A percentile compares a stretch with the other conserved stretches of the same genome.
Conservation (phyloP, 23 tunicate genomes). For the Clavelina lepadiformis region DNA sequence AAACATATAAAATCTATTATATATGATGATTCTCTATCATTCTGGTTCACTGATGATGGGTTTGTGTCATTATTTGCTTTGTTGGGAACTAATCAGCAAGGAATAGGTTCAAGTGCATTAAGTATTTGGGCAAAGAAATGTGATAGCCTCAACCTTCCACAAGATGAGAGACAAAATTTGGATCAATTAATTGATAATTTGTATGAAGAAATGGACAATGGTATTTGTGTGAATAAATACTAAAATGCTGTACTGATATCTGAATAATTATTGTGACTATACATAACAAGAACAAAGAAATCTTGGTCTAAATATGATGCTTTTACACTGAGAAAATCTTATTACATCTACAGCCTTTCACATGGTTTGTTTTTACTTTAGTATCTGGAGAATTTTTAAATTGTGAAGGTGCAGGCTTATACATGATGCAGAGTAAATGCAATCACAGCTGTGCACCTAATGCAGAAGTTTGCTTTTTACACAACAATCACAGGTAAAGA, state of each 20-base stretch:
- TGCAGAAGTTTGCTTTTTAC: slow-evolving; percentile 64
- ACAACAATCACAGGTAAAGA: slow-evolving; percentile 67
- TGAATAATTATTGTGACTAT: too few relatives aligned
- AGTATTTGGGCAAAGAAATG: slow-evolving; percentile 81
- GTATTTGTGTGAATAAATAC: slow-evolving; percentile 13
- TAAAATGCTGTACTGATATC: too few relatives aligned
- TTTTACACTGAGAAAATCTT: neutral
- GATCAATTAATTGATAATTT: slow-evolving; percentile 51
- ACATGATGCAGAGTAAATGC: slow-evolving; percentile 63
- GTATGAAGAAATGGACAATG: slow-evolving; percentile 52
- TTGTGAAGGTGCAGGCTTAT: slow-evolving; percentile 90
- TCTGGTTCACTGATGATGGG: slow-evolving; percentile 66
- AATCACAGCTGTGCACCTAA: slow-evolving; percentile 92
- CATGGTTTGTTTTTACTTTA: neutral
- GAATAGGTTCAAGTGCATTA: slow-evolving; percentile 70
- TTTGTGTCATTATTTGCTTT: slow-evolving; percentile 63
- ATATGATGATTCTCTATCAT: slow-evolving; percentile 26
- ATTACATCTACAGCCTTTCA: neutral
- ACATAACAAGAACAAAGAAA: too few relatives aligned
- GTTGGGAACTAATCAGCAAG: slow-evolving; percentile 93
- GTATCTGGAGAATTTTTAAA: slow-evolving; percentile 79
- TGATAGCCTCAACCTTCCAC: slow-evolving; percentile 29
- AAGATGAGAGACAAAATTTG: slow-evolving; percentile 16
- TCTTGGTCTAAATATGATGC: too few relatives aligned
- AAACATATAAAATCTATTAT: slow-evolving; percentile 19